Conservation (phyloP, 2,113 vertebrate species). For the Hipposideros armiger region DNA sequence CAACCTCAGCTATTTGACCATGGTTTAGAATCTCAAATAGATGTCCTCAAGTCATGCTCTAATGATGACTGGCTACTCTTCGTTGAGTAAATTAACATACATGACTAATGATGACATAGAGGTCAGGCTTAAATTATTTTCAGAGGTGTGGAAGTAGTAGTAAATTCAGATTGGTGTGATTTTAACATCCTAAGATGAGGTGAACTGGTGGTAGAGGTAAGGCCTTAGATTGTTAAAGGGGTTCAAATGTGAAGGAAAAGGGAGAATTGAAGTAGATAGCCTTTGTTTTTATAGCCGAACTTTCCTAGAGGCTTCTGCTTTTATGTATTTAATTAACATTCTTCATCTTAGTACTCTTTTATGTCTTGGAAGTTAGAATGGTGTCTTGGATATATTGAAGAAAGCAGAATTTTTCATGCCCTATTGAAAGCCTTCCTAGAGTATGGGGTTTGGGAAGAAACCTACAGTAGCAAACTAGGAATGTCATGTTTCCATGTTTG, state of each 20-base stretch:
- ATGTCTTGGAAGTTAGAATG: constrained; percentile 33
- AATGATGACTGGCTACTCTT: background rate
- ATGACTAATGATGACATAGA: background rate
- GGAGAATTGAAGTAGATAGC: background rate
- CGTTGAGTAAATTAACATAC: background rate
- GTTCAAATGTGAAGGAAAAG: background rate
- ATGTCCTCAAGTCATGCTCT: background rate
- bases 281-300: background rate
- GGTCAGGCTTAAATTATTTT: background rate
- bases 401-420: background rate
- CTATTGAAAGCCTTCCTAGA: background rate
- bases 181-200: background rate
- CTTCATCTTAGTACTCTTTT: background rate
- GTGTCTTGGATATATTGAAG: background rate
- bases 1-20: background rate
- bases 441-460: background rate
- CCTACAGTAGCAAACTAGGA: background rate
- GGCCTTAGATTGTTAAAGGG: background rate
- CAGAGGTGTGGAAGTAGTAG: background rate
- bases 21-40: background rate
- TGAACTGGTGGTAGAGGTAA: background rate
- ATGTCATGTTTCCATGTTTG: background rate
- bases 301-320: background rate
- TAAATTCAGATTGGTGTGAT: background rate
- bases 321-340: background rate